Evolutionary conservation across 2,888 invertebrate genomes (phyloP), one percentile per base, ranked within the genome.

Genomic region (Lissonota sp.): DNA sequence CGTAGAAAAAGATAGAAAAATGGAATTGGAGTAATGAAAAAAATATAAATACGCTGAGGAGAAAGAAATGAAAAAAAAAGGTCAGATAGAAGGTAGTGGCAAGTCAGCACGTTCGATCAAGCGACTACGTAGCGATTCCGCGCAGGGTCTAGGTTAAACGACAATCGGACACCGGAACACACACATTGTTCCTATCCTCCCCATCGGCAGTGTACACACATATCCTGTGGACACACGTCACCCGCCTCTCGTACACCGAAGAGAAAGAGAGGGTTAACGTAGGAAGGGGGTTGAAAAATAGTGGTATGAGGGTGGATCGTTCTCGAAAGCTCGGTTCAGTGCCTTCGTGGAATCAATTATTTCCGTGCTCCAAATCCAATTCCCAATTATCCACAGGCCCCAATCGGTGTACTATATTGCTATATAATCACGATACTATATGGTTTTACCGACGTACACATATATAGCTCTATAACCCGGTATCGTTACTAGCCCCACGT

Each of bases 301-400:
- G 14, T 40, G 16, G 46, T 14, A 64, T n/a, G 44, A 26, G 26
- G 26, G 26, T 55, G 44, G 66, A 69, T 62, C 63, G 80, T 72
- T 60, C 76, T 76, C 72, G 55, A 67, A 12, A 70, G 83, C 76
- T 79, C 83, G 80, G 74, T 76, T 82, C 80, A 78, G 74, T 79
- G 83, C 83, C 66, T 81, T 82, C 81, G 79, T 85, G 85, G 86
- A 89, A 89, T 85, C 90, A 91, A 90, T 90, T 90, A 91, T 90
- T 90, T 89, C 88, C 88, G 87, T 89, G 89, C 89, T 89, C 89
- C 87, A 88, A 89, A 90, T 90, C 89, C 89, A 87, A 87, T 88
- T 89, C 87, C 86, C 90, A 90, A 91, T 91, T 90, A 90, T 84
- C 85, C 73, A 76, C 79, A 74, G 69, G 26, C 70, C 76, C 74